A percentile compares a stretch with the other conserved stretches of the same genome.
These are phyloP conservation scores for Nettapus auritus DNA, from an alignment of 2,113 vertebrate genomes.

Conservation along the genomic window DNA sequence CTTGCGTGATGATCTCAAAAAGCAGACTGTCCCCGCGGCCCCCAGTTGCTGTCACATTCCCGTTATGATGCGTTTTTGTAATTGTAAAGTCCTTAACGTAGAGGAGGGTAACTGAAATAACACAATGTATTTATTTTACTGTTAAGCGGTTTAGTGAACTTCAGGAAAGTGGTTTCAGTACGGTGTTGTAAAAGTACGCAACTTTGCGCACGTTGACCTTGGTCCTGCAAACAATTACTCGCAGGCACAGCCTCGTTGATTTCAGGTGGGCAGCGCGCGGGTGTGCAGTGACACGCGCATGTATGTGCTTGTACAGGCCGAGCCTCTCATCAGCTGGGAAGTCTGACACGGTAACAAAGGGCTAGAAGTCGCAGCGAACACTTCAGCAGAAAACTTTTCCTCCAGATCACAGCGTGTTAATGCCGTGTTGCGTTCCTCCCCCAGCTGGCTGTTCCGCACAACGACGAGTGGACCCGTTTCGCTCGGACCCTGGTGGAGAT, in stretches of 20 bases:
- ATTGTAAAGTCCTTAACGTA: not conserved
- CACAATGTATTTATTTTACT: not conserved
- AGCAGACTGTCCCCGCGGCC: not conserved
- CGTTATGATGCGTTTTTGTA: not conserved
- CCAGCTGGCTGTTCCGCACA: slow-evolving; percentile 91
- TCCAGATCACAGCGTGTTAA: not conserved
- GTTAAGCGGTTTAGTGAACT: not conserved
- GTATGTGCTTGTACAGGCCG: not conserved
- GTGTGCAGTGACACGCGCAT: accelerated
- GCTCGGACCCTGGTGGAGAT: slow-evolving; percentile 94
- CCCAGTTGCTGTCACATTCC: not conserved
- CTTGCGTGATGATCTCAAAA: not conserved
- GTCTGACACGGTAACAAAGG: not conserved
- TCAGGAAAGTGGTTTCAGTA: not conserved
- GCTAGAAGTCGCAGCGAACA: not conserved
- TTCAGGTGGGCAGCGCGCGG: not conserved
- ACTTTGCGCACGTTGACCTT: not conserved
- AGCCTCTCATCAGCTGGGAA: not conserved
- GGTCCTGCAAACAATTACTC: not conserved
- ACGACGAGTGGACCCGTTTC: slow-evolving; percentile 92
- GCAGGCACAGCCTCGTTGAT: not conserved
- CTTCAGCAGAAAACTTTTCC: not conserved
- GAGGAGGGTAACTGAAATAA: slow-evolving; percentile 2
- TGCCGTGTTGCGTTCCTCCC: not conserved
- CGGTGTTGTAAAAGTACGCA: not conserved